Evolutionary conservation across 2,888 invertebrate genomes (phyloP).

Genomic region (Nomada fucata): DNA sequence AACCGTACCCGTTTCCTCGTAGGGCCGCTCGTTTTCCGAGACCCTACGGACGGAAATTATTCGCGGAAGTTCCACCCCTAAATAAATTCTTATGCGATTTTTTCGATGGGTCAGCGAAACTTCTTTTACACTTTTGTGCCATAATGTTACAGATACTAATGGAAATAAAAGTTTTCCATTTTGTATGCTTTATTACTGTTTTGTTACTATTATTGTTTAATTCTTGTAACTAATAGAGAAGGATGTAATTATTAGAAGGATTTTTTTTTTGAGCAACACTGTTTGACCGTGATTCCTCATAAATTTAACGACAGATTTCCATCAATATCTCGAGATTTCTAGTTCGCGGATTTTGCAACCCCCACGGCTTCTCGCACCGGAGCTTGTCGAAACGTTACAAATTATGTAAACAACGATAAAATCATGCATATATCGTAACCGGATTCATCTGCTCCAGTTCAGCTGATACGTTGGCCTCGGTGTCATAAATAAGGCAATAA

Average conservation of each 20-base stretch:
- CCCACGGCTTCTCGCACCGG: not conserved
- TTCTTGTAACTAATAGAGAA: too few species aligned
- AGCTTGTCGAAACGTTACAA: not conserved
- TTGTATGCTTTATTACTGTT: too few species aligned
- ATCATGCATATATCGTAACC: constrained; percentile 26
- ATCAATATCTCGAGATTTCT: not conserved
- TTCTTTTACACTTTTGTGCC: not conserved
- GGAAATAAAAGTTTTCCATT: too few species aligned
- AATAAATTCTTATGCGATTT: not conserved
- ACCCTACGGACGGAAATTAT: not conserved
- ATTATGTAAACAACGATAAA: constrained; percentile 44
- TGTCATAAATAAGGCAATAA: constrained; percentile 44
- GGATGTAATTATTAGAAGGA: too few species aligned
- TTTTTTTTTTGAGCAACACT: too few species aligned
- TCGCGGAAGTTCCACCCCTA: not conserved
- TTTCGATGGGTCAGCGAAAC: not conserved
- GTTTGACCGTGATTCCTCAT: too few species aligned
- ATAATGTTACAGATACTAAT: too few species aligned
- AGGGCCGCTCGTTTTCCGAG: not conserved
- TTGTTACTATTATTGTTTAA: too few species aligned
- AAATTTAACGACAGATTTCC: not conserved
- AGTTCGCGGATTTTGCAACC: not conserved
- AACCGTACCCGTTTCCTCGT: not conserved
- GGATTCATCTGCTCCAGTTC: constrained; percentile 45
- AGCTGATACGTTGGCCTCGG: constrained; percentile 36